Conservation (phyloP, 2,888 invertebrate genomes). For the Conus canariensis region DNA sequence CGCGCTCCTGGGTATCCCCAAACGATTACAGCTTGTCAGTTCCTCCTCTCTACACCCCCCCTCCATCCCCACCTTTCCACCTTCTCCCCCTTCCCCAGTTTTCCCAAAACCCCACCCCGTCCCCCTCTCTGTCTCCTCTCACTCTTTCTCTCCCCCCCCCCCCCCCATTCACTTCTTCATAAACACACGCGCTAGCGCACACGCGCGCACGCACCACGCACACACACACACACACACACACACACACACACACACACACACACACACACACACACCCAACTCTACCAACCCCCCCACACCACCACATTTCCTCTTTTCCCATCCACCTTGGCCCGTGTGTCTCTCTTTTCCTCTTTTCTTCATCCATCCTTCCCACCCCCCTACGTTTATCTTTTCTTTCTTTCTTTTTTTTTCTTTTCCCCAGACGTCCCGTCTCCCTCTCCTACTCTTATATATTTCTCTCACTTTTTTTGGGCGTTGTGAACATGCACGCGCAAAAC, state of each 20-base stretch:
- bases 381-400: not conserved
- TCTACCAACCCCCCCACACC: too few species aligned
- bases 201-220: too few species aligned
- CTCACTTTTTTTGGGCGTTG: too few species aligned
- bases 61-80: not conserved
- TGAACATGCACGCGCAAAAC: too few species aligned
- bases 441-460: not conserved
- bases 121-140: not conserved
- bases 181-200: too few species aligned
- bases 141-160: not conserved
- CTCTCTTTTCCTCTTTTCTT: not conserved
- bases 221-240: too few species aligned
- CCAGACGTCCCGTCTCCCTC: not conserved
- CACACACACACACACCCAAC: too few species aligned
- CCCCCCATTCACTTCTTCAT: not conserved
- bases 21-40: not conserved
- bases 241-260: too few species aligned
- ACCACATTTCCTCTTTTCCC: too few species aligned
- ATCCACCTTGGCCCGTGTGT: not conserved
- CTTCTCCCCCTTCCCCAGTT: not conserved
- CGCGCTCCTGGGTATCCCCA: not conserved
- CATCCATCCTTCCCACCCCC: not conserved
- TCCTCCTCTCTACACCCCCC: not conserved
- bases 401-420: not conserved
- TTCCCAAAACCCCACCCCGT: not conserved